Conservation (phyloP, 2,113 vertebrate species). For the Neogobius melanostomus region DNA sequence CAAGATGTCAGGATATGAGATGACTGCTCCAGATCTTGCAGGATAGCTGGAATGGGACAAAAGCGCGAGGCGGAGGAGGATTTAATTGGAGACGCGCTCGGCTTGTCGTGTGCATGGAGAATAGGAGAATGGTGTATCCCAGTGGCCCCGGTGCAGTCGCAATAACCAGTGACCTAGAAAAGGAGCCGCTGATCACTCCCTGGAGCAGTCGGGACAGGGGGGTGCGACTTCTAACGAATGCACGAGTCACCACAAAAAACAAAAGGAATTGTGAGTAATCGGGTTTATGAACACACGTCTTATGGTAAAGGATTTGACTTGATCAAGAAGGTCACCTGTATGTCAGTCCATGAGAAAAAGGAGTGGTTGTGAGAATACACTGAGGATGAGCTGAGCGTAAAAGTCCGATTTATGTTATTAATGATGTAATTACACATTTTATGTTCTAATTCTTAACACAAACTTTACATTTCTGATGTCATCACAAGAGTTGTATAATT, state of each 20-base stretch:
- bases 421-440: no score
- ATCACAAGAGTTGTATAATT: no score
- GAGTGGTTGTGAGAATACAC: no score
- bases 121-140: constrained; percentile 56
- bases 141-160: constrained; percentile 64
- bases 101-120: constrained; percentile 55
- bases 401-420: no score
- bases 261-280: constrained; percentile 40
- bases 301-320: no score
- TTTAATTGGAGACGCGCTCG: constrained; percentile 73
- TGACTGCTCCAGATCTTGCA: constrained; percentile 72
- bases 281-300: no score
- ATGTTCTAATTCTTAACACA: no score
- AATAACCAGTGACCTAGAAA: constrained; percentile 80
- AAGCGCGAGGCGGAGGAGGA: constrained; percentile 29
- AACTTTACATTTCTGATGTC: no score
- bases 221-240: constrained; percentile 45
- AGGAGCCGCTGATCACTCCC: constrained; percentile 75
- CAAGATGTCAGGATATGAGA: constrained; percentile 69
- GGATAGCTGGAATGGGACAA: constrained; percentile 29
- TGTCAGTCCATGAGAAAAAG: no score
- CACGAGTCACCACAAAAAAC: constrained; percentile 34
- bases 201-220: constrained; percentile 55
- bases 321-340: no score
- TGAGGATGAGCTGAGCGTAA: no score